Conservation (phyloP, 2,113 vertebrate genomes). For the Xiphophorus hellerii region DNA sequence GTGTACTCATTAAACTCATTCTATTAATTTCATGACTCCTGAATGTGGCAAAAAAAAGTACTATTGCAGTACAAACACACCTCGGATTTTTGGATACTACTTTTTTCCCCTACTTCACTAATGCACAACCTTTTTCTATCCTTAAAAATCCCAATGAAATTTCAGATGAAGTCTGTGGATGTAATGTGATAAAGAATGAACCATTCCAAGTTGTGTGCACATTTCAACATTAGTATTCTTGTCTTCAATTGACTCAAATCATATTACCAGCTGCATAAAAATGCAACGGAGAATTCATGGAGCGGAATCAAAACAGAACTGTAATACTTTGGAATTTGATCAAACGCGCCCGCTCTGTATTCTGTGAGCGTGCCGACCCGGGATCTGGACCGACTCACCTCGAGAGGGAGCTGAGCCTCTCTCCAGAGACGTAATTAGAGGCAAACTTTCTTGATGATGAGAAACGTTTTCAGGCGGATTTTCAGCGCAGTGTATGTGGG, state of each 20-base stretch:
- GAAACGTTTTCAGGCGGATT: conserved; percentile 56
- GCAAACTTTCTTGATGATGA: conserved; percentile 61
- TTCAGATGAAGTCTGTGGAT: not conserved
- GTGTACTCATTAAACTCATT: no score
- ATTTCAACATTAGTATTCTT: not conserved
- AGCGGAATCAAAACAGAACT: conserved; percentile 11
- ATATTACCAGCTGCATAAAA: conserved; percentile 33
- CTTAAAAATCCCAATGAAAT: not conserved
- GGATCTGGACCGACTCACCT: conserved; percentile 40
- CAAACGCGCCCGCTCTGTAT: conserved; percentile 43
- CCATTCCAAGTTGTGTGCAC: not conserved
- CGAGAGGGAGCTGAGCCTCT: conserved; percentile 47
- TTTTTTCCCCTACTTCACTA: no score
- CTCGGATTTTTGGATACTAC: no score
- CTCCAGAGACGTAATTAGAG: conserved; percentile 69
- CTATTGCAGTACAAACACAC: no score
- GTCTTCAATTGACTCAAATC: conserved; percentile 11
- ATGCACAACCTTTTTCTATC: not conserved
- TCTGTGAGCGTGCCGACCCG: conserved; percentile 23
- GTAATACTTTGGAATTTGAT: conserved; percentile 30
- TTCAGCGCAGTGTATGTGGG: conserved; percentile 54
- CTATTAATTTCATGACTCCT: no score
- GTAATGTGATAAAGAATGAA: not conserved
- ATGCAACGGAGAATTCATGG: conserved; percentile 11
- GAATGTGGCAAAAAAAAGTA: no score